A percentile compares a stretch with the other conserved stretches of the same genome.
phyloP scores from a whole-genome alignment of 2,888 invertebrate species.

The Ischnura elegans region DNA sequence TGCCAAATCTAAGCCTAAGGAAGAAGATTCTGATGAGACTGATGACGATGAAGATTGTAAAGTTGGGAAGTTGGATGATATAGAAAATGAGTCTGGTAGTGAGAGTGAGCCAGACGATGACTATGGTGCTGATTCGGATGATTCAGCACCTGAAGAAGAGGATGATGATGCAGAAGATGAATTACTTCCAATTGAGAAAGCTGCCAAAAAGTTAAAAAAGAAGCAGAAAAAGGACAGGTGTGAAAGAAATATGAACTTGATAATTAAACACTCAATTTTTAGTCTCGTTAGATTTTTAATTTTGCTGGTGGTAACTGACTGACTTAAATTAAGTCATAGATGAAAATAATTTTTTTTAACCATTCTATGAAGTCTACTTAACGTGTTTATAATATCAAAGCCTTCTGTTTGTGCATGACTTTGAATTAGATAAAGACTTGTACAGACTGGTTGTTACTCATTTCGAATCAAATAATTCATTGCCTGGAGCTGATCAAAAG shows the following conservation, averaged over 20 bases:
- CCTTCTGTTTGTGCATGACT: too few relatives aligned
- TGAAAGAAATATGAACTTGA: constrained; percentile 69
- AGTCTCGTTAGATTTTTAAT: too few relatives aligned
- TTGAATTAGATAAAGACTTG: too few relatives aligned
- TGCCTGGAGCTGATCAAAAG: too few relatives aligned
- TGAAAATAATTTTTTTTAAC: too few relatives aligned
- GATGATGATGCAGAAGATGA: constrained; percentile 82
- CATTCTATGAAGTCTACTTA: too few relatives aligned
- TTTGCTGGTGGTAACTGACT: too few relatives aligned
- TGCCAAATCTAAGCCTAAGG: constrained; percentile 68
- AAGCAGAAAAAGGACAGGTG: constrained; percentile 84
- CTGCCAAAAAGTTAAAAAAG: constrained; percentile 87
- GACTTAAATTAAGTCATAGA: too few relatives aligned
- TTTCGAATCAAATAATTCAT: too few relatives aligned
- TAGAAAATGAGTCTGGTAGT: constrained; percentile 76
- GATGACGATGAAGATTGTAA: constrained; percentile 71
- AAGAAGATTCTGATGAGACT: constrained; percentile 70
- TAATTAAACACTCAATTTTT: too few relatives aligned
- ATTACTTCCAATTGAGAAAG: constrained; percentile 92
- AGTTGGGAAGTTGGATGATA: constrained; percentile 75
- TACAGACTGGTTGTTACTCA: too few relatives aligned
- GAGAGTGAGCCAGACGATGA: constrained; percentile 77
- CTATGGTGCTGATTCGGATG: constrained; percentile 74
- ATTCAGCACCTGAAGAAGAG: constrained; percentile 75
- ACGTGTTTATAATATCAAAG: too few relatives aligned